Base-by-base conservation (phyloP, 2,797 vertebrate species). In the Brachyrhaphis roseni region DNA sequence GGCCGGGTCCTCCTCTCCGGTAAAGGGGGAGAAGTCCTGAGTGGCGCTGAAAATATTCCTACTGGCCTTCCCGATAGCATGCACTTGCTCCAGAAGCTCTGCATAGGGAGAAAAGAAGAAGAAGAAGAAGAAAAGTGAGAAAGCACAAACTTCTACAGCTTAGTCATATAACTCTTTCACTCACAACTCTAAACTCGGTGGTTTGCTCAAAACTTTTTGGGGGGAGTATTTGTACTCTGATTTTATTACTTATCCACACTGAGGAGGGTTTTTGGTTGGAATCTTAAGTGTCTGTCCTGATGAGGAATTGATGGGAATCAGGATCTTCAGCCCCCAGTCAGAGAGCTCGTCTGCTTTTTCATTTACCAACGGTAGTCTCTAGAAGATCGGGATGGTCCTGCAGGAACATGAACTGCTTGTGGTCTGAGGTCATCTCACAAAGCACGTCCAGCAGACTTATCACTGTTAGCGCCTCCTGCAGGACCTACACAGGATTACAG, bases 361-460 rank as follows among this genome's bases (percentile, higher is more conserved):
- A 92, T 95, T 96, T 95, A 99, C 98, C 97, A 59, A 98, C 81
- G 59, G 95, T 96, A 51, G 95, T 91, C 70, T 94, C 93, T 12
- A 99, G 94, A 82, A 99, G 93, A 84, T 95, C 95, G 23, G 97
- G 94, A 71, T 95, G 96, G 66, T 96, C 90, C 86, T 99, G 98
- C 1, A 99, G 93, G 76, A 94, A 95, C 89, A 95, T 93, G 28
- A 98, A 96, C 79, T 96, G 94, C 51, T 88, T 87, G 0, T 80
- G 91, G 84, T 94, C 96, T 0, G 97, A 97, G 1, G 97, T 98
- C 96, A 98, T 97, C 91, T 98, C 98, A 90, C 98, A 99, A 49
- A 99, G 96, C 66, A 98, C 94, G 0, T 99, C 97, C 6, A 99
- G 95, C n/a, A 98, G 96, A 82, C 95, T 94, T 73, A 97, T 91